Evolutionary conservation across 2,797 vertebrate species (phyloP).

Genomic region (Podarcis lilfordi): DNA sequence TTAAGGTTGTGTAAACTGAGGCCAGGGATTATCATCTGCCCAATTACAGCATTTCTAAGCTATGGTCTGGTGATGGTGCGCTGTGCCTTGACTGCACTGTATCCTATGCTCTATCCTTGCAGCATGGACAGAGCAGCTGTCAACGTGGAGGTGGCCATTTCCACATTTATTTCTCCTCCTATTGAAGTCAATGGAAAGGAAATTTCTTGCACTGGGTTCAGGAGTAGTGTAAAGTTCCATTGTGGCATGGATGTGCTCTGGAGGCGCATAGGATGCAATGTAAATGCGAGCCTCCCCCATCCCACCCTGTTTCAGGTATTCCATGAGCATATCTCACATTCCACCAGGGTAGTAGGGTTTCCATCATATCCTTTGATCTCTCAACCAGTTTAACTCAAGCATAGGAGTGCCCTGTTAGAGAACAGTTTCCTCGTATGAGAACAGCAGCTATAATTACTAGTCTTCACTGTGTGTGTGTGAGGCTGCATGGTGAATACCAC

Average conservation of each 20-base stretch:
- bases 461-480: conserved; percentile 8
- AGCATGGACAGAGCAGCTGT: not conserved
- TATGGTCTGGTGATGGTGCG: not conserved
- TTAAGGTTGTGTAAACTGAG: too few species aligned
- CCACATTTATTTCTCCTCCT: not conserved
- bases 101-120: not conserved
- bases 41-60: not conserved
- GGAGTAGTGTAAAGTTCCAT: not conserved
- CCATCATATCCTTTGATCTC: not conserved
- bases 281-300: not conserved
- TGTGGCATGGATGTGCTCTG: not conserved
- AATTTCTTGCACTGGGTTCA: not conserved
- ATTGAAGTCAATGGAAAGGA: too few species aligned
- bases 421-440: not conserved
- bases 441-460: conserved; percentile 12
- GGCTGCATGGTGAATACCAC: conserved; percentile 18
- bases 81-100: not conserved
- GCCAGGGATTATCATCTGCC: too few species aligned
- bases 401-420: not conserved
- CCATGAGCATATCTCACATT: not conserved
- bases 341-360: not conserved
- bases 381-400: not conserved
- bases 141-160: not conserved
- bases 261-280: not conserved
- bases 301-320: not conserved